Percentiles rank a stretch among this genome's conserved stretches.
Evolutionary conservation across 2,113 vertebrate species (phyloP).

Genomic region (Narcine bancroftii): DNA sequence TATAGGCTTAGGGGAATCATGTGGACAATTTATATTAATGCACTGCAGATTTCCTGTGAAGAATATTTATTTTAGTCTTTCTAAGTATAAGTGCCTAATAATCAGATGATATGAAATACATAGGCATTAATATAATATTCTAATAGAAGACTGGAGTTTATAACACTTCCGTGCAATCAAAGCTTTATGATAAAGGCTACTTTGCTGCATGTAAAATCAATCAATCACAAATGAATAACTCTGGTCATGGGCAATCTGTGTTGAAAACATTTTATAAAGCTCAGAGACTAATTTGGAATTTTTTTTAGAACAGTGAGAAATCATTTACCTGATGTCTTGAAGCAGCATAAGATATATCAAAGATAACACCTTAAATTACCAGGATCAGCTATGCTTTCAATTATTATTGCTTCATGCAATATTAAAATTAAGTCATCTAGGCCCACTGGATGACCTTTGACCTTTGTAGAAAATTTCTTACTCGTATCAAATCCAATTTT

Average conservation of each 20-base stretch:
- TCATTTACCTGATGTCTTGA: background rate
- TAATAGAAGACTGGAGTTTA: constrained; percentile 4
- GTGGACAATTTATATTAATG: constrained; percentile 79
- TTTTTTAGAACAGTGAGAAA: background rate
- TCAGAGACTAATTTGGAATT: constrained; percentile 20
- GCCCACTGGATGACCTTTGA: background rate
- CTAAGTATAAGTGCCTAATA: constrained; percentile 43
- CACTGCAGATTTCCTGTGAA: constrained; percentile 62
- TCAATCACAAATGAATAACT: constrained; percentile 21
- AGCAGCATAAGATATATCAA: background rate
- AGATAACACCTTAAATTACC: constrained; percentile 1
- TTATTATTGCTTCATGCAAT: background rate
- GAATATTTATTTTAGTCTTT: constrained; percentile 56
- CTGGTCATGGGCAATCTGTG: constrained; percentile 27
- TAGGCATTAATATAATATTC: constrained; percentile 29
- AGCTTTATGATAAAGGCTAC: background rate
- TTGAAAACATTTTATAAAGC: constrained; percentile 31
- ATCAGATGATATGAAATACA: constrained; percentile 7
- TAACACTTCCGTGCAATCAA: background rate
- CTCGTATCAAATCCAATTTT: constrained; percentile 7
- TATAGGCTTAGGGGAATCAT: constrained; percentile 82
- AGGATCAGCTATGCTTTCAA: background rate
- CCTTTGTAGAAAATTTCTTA: background rate
- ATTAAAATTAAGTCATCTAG: background rate
- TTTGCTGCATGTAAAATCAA: constrained; percentile 14